Evolutionary conservation across 1,140 invertebrate genomes (phyloP).

Genomic region (Saccostrea glomerata): DNA sequence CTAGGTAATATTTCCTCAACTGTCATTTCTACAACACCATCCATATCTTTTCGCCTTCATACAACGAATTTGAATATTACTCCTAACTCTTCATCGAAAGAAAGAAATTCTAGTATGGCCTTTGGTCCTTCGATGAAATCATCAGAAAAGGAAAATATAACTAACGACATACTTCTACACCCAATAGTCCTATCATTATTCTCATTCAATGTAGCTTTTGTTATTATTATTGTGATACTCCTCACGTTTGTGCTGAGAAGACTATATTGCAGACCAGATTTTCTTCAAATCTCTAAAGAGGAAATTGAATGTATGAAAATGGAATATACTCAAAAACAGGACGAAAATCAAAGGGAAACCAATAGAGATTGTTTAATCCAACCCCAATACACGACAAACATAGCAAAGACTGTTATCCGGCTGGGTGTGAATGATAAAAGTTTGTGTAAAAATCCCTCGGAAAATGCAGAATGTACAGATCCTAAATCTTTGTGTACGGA

Average conservation of each 20-base stretch:
- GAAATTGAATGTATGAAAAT: too few relatives aligned
- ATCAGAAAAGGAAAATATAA: too few relatives aligned
- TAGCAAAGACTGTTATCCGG: not conserved
- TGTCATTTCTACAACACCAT: too few relatives aligned
- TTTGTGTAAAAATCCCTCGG: not conserved
- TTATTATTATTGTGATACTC: not conserved
- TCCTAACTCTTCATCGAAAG: not conserved
- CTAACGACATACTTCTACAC: not conserved
- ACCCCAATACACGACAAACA: not conserved
- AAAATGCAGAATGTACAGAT: slow-evolving; percentile 15
- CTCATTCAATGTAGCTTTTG: not conserved
- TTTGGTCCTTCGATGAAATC: too few relatives aligned
- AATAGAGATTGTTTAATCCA: not conserved
- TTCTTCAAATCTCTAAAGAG: too few relatives aligned
- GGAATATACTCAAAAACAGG: too few relatives aligned
- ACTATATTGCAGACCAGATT: not conserved
- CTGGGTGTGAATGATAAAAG: too few relatives aligned
- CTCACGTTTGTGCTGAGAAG: not conserved
- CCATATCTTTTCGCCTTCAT: too few relatives aligned
- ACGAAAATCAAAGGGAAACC: too few relatives aligned
- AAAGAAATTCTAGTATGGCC: not conserved
- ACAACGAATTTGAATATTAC: not conserved
- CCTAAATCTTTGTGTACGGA: not conserved
- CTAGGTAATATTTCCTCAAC: too few relatives aligned
- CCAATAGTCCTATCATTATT: not conserved